A percentile compares a stretch with the other conserved stretches of the same genome.
Conservation (phyloP, 2,113 vertebrate species). For the Nibea albiflora region DNA sequence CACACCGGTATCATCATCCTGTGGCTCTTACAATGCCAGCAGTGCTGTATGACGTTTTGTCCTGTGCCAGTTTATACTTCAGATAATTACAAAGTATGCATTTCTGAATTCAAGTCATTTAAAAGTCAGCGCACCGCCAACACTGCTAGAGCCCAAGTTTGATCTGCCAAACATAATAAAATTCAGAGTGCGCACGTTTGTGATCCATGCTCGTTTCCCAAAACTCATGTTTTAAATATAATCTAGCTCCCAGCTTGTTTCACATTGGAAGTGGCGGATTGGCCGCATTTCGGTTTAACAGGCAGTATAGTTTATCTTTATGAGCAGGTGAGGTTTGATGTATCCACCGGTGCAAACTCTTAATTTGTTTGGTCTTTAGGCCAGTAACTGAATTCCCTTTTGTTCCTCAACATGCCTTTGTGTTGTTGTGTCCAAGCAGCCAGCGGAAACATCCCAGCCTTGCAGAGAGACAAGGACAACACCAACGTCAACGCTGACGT, state of each 20-base stretch:
- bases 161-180: constrained; percentile 29
- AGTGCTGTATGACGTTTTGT: constrained; percentile 31
- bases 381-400: not conserved
- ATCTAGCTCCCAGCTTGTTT: constrained; percentile 5
- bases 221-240: constrained; percentile 22
- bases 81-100: constrained; percentile 26
- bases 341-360: constrained; percentile 2
- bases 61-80: constrained; percentile 31
- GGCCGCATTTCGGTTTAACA: constrained; percentile 37
- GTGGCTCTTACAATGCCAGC: constrained; percentile 10
- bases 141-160: constrained; percentile 13
- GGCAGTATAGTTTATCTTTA: constrained; percentile 33
- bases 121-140: constrained; percentile 14
- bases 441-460: constrained; percentile 94
- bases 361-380: constrained; percentile 10
- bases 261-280: not conserved
- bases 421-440: constrained; percentile 81
- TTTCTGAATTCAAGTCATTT: constrained; percentile 35
- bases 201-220: constrained; percentile 27
- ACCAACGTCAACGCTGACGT: constrained; percentile 99
- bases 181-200: constrained; percentile 38
- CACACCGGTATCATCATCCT: constrained; percentile 9
- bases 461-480: constrained; percentile 99
- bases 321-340: constrained; percentile 25
- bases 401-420: constrained; percentile 28